Conservation (phyloP, 2,113 vertebrate species). For the Hippocampus abdominalis region DNA sequence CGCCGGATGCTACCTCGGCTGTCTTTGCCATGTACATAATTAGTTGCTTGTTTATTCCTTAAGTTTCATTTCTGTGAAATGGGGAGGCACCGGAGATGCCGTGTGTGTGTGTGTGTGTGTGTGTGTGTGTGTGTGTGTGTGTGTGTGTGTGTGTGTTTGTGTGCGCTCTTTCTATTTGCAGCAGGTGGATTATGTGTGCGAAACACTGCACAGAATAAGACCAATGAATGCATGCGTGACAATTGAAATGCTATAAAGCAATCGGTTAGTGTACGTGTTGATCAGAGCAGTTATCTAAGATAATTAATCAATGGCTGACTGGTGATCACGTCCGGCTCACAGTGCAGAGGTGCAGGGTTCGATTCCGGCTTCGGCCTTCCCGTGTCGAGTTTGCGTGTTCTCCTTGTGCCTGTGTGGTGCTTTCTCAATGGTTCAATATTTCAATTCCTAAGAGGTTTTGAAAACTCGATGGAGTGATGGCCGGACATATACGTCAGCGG, state of each 20-base stretch:
- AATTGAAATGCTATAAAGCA: background rate
- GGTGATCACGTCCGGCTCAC: too few relatives aligned
- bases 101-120: background rate
- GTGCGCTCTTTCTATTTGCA: background rate
- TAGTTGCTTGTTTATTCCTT: slow-evolving; percentile 11
- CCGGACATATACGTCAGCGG: too few relatives aligned
- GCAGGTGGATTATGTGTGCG: too few relatives aligned
- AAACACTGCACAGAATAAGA: background rate
- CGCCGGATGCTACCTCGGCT: background rate
- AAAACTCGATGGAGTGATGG: too few relatives aligned
- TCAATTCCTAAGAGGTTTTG: too few relatives aligned
- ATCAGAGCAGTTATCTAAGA: too few relatives aligned
- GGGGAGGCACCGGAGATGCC: slow-evolving; percentile 7
- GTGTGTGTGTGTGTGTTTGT: background rate
- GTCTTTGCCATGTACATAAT: background rate
- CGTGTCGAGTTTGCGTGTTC: too few relatives aligned
- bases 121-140: background rate
- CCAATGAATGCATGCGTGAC: background rate
- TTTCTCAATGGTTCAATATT: too few relatives aligned
- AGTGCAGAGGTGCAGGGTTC: too few relatives aligned
- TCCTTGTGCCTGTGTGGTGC: too few relatives aligned
- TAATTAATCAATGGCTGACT: too few relatives aligned
- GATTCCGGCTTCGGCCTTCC: too few relatives aligned
- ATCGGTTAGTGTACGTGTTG: background rate
- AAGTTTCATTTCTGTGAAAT: slow-evolving; percentile 64